Conservation (phyloP, 2,888 invertebrate genomes). For the Lithophane leautieri region DNA sequence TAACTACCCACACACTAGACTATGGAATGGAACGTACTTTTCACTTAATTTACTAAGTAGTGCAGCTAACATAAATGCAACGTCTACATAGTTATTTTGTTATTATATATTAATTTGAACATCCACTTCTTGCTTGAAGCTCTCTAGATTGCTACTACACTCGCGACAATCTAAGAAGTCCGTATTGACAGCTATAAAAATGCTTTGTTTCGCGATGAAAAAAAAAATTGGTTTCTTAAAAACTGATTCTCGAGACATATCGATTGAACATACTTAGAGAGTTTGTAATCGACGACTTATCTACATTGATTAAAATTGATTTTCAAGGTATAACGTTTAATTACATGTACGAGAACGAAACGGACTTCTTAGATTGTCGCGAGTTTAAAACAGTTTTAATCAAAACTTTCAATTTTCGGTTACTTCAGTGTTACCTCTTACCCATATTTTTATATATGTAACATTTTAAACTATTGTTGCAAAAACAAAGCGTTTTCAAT, state of each 20-base stretch:
- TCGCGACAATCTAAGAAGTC: too few species aligned
- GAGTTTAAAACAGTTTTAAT: background rate
- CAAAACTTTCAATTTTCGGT: background rate
- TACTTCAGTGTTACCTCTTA: background rate
- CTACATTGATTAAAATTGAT: too few species aligned
- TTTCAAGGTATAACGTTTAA: too few species aligned
- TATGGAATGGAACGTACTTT: constrained; percentile 46
- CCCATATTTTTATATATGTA: background rate
- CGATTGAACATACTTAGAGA: too few species aligned
- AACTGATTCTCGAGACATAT: too few species aligned
- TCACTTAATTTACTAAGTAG: constrained; percentile 63
- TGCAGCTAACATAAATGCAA: constrained; percentile 32
- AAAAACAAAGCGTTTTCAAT: background rate
- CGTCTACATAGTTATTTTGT: constrained; percentile 33
- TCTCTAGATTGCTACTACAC: background rate
- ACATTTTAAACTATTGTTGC: background rate
- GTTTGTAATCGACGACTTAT: too few species aligned
- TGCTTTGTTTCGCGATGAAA: too few species aligned
- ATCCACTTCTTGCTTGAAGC: constrained; percentile 10
- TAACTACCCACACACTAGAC: constrained; percentile 43
- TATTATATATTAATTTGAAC: constrained; percentile 42
- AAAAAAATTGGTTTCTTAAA: too few species aligned
- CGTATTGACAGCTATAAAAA: too few species aligned
- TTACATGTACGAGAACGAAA: too few species aligned
- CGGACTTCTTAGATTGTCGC: too few species aligned